phyloP scores from a whole-genome alignment of 2,888 invertebrate species.

The Ochropleura leucogaster region DNA sequence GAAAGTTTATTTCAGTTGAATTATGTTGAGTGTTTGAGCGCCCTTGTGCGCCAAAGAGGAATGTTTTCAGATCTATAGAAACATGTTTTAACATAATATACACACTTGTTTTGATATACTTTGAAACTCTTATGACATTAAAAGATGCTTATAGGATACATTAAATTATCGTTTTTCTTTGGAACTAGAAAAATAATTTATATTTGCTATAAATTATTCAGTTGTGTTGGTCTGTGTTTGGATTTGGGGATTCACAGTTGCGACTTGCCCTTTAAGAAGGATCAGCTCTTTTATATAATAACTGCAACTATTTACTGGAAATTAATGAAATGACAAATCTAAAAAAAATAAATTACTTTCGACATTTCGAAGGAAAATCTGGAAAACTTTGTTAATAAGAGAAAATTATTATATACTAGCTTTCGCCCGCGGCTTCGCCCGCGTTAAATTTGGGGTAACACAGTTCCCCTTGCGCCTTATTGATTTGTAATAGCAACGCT shows the following conservation, averaged over 20 bases:
- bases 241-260: too few species aligned
- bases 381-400: neutral
- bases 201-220: too few species aligned
- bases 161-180: neutral
- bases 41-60: conserved; percentile 33
- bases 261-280: too few species aligned
- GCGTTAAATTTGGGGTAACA: too few species aligned
- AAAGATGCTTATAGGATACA: neutral
- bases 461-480: too few species aligned
- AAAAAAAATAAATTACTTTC: neutral
- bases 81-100: conserved; percentile 16
- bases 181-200: too few species aligned
- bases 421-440: too few species aligned
- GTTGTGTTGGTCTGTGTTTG: too few species aligned
- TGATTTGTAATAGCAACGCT: too few species aligned
- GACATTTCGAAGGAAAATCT: neutral
- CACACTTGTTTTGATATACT: neutral
- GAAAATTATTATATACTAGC: neutral
- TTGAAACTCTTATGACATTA: neutral
- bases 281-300: too few species aligned
- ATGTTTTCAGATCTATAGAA: conserved; percentile 11
- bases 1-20: conserved; percentile 80
- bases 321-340: too few species aligned
- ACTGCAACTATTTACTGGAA: too few species aligned
- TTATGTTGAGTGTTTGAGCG: conserved; percentile 57